Evolutionary conservation across 2,113 vertebrate genomes (phyloP).

Genomic region (Typhlomys cinereus): DNA sequence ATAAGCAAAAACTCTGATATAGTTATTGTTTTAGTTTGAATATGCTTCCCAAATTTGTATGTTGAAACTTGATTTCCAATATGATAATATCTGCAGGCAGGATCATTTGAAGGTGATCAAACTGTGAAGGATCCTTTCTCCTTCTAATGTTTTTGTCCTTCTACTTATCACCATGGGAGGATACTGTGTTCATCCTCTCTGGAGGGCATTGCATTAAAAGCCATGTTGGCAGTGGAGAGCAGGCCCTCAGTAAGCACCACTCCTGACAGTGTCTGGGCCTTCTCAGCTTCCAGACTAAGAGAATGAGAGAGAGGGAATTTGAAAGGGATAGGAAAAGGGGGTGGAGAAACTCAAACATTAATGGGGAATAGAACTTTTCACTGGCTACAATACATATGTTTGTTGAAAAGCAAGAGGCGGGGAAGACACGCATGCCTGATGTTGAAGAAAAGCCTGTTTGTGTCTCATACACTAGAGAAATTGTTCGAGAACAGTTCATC

Average conservation of each 20-base stretch:
- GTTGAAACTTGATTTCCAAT: neutral
- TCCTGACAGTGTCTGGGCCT: neutral
- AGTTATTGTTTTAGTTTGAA: neutral
- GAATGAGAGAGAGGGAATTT: neutral
- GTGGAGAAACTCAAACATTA: conserved; percentile 67
- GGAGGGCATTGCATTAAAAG: neutral
- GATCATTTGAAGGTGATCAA: neutral
- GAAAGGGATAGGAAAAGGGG: conserved; percentile 10
- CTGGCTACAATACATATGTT: conserved; percentile 80
- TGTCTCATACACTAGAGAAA: conserved; percentile 83
- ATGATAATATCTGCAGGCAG: neutral
- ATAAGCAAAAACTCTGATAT: neutral
- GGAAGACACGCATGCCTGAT: conserved; percentile 83
- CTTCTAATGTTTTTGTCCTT: neutral
- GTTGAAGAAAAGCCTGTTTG: conserved; percentile 82
- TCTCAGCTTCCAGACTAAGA: neutral
- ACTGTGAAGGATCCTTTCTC: neutral
- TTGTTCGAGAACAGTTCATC: conserved; percentile 82
- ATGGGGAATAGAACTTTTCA: conserved; percentile 70
- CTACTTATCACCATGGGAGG: neutral
- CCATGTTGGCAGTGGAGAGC: neutral
- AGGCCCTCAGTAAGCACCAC: neutral
- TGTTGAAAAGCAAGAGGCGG: conserved; percentile 81
- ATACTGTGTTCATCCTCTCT: neutral
- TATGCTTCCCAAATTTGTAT: neutral